Conservation (phyloP, 2,113 vertebrate species). For the Mirza zaza region DNA sequence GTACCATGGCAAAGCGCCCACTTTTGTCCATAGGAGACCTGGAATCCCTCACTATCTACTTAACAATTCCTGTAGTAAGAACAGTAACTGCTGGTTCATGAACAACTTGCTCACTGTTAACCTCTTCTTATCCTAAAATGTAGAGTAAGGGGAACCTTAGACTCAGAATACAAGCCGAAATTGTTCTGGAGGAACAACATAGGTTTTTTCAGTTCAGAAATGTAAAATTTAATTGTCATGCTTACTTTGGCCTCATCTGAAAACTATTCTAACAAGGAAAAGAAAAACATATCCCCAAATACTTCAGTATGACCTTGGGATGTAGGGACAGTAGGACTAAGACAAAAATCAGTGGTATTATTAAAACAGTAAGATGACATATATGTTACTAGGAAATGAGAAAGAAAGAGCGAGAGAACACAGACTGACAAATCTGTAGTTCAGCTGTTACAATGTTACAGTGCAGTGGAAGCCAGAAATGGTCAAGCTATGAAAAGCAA, state of each 20-base stretch:
- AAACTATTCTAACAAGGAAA: conserved; percentile 41
- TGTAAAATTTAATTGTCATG: background rate
- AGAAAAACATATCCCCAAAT: background rate
- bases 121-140: background rate
- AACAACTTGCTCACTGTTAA: background rate
- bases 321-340: background rate
- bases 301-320: background rate
- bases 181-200: background rate
- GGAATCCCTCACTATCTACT: too few relatives aligned
- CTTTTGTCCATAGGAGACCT: too few relatives aligned
- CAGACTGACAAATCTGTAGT: background rate
- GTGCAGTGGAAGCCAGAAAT: background rate
- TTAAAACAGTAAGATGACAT: background rate
- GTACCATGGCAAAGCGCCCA: too few relatives aligned
- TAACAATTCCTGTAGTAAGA: background rate
- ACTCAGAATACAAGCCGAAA: background rate
- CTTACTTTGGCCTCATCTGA: background rate
- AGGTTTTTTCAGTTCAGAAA: conserved; percentile 21
- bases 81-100: background rate
- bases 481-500: conserved; percentile 37
- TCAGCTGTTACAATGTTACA: background rate
- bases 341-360: background rate
- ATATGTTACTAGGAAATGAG: background rate
- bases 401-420: background rate
- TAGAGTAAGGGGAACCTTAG: background rate